Percentiles rank a stretch among this genome's conserved stretches.
phyloP scores from a whole-genome alignment of 2,113 vertebrate genomes.

The Eupsittula cactorum region DNA sequence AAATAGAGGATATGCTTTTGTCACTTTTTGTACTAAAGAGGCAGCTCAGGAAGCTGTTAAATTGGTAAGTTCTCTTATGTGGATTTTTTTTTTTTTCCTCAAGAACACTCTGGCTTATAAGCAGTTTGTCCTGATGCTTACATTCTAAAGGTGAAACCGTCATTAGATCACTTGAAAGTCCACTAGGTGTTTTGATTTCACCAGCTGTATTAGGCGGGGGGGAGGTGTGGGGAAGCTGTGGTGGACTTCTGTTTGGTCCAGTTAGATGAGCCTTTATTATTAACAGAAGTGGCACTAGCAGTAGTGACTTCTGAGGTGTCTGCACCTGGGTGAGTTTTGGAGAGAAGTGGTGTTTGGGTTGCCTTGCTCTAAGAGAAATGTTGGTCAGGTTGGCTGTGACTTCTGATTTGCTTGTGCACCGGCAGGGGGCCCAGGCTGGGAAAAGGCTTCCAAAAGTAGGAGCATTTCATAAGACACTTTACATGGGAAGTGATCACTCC shows the following conservation, averaged over 20 bases:
- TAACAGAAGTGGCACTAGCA: neutral
- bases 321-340: neutral
- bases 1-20: conserved; percentile 97
- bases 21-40: conserved; percentile 98
- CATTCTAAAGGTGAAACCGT: neutral
- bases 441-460: neutral
- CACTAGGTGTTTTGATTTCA: neutral
- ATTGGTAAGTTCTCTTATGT: conserved; percentile 80
- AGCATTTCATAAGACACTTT: neutral
- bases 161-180: neutral
- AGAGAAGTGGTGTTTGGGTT: neutral
- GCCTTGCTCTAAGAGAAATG: neutral
- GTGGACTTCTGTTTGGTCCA: neutral
- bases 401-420: neutral
- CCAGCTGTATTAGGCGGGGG: neutral
- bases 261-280: neutral
- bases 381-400: neutral
- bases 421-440: neutral
- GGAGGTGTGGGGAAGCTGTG: too few species aligned
- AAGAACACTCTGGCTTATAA: neutral
- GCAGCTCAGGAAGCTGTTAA: conserved; percentile 97
- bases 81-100: neutral
- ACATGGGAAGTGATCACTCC: neutral
- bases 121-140: neutral
- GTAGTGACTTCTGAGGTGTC: neutral